These are phyloP conservation scores for Rotaria magnacalcarata DNA, from an alignment of 2,888 invertebrate species.

Conservation along the genomic window DNA sequence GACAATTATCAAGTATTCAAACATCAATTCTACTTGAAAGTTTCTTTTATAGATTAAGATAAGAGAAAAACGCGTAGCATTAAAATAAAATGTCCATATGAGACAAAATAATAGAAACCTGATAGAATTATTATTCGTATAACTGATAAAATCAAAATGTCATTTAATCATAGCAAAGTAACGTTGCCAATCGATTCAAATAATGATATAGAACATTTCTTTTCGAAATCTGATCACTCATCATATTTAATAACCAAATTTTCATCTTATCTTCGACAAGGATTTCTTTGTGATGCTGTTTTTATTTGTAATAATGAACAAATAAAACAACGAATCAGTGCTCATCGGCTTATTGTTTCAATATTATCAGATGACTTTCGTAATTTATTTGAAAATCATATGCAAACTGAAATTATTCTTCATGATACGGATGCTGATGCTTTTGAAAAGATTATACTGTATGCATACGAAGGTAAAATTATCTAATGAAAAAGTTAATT, in stretches of 20 bases:
- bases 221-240: not conserved
- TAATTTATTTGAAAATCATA: slow-evolving; percentile 85
- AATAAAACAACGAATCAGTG: slow-evolving; percentile 40
- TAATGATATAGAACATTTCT: not conserved
- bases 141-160: not conserved
- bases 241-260: not conserved
- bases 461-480: slow-evolving; percentile 71
- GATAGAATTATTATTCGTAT: not conserved
- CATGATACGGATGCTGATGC: slow-evolving; percentile 80
- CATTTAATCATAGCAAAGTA: not conserved
- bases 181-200: not conserved
- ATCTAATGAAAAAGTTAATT: not conserved
- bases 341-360: slow-evolving; percentile 69
- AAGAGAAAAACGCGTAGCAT: not conserved
- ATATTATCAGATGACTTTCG: slow-evolving; percentile 89
- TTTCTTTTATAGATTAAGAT: not conserved
- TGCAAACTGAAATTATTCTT: slow-evolving; percentile 74
- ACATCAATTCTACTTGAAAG: not conserved
- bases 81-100: not conserved
- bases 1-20: too few species aligned
- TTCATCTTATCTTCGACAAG: not conserved
- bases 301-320: slow-evolving; percentile 31
- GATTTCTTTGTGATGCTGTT: slow-evolving; percentile 33
- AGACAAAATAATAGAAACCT: not conserved
- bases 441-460: slow-evolving; percentile 75